These are phyloP conservation scores for Ambastaia sidthimunki DNA, from an alignment of 2,797 vertebrate species.

Conservation along the genomic window DNA sequence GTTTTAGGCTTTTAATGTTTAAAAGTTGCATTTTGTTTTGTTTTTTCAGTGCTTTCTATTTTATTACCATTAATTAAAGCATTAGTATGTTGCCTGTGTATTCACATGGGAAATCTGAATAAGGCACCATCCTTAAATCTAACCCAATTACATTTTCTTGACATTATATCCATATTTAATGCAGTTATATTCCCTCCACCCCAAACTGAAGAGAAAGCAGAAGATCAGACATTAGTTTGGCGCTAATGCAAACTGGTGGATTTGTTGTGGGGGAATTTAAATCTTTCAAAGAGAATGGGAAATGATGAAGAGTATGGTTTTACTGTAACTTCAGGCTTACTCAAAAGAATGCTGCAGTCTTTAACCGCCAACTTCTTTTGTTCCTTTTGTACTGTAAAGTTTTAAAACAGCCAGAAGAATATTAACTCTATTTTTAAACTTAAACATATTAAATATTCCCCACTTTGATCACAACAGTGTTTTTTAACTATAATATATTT, in stretches of 20 bases:
- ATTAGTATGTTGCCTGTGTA: slow-evolving; percentile 33
- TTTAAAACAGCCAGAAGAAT: slow-evolving; percentile 73
- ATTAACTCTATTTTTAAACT: slow-evolving; percentile 74
- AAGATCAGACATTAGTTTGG: slow-evolving; percentile 71
- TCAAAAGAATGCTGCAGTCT: slow-evolving; percentile 53
- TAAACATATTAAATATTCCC: slow-evolving; percentile 79
- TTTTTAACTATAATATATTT: slow-evolving; percentile 68
- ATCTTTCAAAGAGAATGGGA: slow-evolving; percentile 79
- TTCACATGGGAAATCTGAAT: slow-evolving; percentile 49
- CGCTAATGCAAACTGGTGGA: slow-evolving; percentile 71
- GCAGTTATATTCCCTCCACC: slow-evolving; percentile 66
- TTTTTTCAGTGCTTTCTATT: slow-evolving; percentile 32
- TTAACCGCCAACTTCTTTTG: slow-evolving; percentile 67
- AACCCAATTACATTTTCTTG: slow-evolving; percentile 77
- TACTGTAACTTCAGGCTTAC: slow-evolving; percentile 73
- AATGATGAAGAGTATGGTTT: slow-evolving; percentile 64
- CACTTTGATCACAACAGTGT: slow-evolving; percentile 72
- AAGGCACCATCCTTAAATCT: slow-evolving; percentile 48
- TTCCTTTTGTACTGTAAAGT: slow-evolving; percentile 70
- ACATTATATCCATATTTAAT: slow-evolving; percentile 81
- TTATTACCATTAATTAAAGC: slow-evolving; percentile 47
- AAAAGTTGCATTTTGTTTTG: slow-evolving; percentile 66
- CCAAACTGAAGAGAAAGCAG: slow-evolving; percentile 58
- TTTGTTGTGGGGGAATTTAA: slow-evolving; percentile 73
- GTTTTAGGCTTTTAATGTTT: slow-evolving; percentile 26